Evolutionary conservation across 35 echinoderm and acorn worm genomes (phyloP).

Genomic region (Antedon bifida): DNA sequence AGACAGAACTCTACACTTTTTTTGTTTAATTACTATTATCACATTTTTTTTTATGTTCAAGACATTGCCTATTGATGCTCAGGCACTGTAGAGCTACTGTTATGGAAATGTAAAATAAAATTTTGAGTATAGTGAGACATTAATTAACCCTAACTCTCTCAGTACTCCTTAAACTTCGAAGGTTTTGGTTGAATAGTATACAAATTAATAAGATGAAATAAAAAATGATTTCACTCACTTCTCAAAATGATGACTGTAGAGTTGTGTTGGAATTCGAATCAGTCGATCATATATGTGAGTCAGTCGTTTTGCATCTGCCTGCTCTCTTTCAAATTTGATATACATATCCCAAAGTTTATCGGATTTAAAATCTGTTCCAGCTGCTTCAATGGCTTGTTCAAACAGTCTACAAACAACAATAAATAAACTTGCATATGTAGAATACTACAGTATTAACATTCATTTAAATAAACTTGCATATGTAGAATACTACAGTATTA

Average conservation of each 20-base stretch:
- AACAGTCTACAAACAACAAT: conserved; percentile 52
- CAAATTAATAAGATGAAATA: too few relatives aligned
- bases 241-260: conserved; percentile 71
- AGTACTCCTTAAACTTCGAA: too few relatives aligned
- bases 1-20: too few relatives aligned
- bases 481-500: not conserved
- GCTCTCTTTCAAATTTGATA: conserved; percentile 89
- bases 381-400: conserved; percentile 39
- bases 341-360: conserved; percentile 97
- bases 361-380: conserved; percentile 69
- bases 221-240: conserved; percentile 46
- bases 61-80: too few relatives aligned
- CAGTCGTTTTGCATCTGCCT: conserved; percentile 41
- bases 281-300: conserved; percentile 72
- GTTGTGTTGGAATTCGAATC: conserved; percentile 75
- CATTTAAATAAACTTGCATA: not conserved
- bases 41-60: too few relatives aligned
- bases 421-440: not conserved
- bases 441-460: not conserved
- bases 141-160: too few relatives aligned
- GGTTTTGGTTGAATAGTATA: too few relatives aligned
- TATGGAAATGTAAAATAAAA: too few relatives aligned
- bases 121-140: too few relatives aligned
- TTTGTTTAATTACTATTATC: too few relatives aligned
- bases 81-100: too few relatives aligned